These are phyloP conservation scores for Herpetotheres cachinnans DNA, from an alignment of 2,113 vertebrate genomes.

Conservation along the genomic window DNA sequence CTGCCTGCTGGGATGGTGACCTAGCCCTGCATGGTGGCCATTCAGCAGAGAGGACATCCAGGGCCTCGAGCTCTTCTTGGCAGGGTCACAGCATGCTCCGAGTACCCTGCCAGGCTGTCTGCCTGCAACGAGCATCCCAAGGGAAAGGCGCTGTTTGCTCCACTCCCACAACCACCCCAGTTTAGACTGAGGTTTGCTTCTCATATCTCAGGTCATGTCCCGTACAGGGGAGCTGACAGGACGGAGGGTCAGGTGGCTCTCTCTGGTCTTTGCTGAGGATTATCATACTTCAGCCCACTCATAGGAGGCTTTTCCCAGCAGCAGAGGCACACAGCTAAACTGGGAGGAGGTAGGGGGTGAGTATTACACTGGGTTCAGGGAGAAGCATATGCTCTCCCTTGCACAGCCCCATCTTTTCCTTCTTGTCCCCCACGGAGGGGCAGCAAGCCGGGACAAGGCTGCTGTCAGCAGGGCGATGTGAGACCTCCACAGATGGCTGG, in stretches of 20 bases:
- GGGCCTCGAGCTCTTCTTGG: fast-evolving
- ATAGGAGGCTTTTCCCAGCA: background rate
- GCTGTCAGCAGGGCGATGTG: background rate
- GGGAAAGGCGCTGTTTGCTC: background rate
- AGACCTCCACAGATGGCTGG: background rate
- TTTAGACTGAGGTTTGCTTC: background rate
- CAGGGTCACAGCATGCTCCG: background rate
- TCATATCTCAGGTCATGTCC: too few species aligned
- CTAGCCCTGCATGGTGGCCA: too few species aligned
- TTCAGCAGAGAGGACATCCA: background rate
- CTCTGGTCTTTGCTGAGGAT: background rate
- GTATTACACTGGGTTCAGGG: too few species aligned
- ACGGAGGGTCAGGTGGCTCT: background rate
- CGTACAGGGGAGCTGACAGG: background rate
- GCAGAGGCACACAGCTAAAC: background rate
- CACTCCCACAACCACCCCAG: background rate
- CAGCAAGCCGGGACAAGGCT: background rate
- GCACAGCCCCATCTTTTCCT: background rate
- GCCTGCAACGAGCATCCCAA: background rate
- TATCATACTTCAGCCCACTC: background rate
- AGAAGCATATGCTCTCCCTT: background rate
- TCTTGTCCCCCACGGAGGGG: background rate
- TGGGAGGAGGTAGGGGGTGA: background rate
- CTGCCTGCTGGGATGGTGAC: background rate
- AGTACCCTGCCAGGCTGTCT: background rate